Evolutionary conservation across 2,888 invertebrate species (phyloP).

Genomic region (Thereva nobilitata): DNA sequence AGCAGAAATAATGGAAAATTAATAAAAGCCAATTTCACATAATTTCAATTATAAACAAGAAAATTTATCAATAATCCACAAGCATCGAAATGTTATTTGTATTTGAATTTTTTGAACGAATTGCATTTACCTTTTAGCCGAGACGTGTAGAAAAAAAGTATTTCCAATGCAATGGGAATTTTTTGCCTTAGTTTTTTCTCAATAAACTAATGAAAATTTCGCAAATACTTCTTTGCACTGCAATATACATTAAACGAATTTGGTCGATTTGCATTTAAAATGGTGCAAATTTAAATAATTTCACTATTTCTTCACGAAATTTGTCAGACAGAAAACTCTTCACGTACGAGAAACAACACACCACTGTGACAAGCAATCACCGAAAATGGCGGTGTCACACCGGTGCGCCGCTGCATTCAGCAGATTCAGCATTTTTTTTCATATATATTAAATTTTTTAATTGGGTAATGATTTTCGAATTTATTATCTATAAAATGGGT

Average conservation of each 20-base stretch:
- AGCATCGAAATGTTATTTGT: not conserved
- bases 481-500: too few relatives aligned
- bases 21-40: too few relatives aligned
- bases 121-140: slow-evolving; percentile 11
- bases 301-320: slow-evolving; percentile 14
- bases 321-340: slow-evolving; percentile 3
- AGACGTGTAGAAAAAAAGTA: slow-evolving; percentile 21
- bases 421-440: not conserved
- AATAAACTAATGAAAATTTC: not conserved
- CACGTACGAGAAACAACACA: slow-evolving; percentile 30
- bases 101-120: not conserved
- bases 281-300: slow-evolving; percentile 7
- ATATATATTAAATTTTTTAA: not conserved
- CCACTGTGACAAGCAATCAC: slow-evolving; percentile 34
- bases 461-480: slow-evolving; percentile 12
- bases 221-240: slow-evolving; percentile 2
- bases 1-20: too few relatives aligned
- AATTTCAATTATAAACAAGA: too few relatives aligned
- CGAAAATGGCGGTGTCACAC: slow-evolving; percentile 36
- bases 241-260: slow-evolving; percentile 14
- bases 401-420: slow-evolving; percentile 32
- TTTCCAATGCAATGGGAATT: slow-evolving; percentile 6
- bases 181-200: not conserved
- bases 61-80: not conserved
- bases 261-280: slow-evolving; percentile 28